Percentiles rank a stretch among this genome's conserved stretches.
These are phyloP conservation scores for Lasioglossum villosulum DNA, from an alignment of 2,888 invertebrate species.

Conservation along the genomic window DNA sequence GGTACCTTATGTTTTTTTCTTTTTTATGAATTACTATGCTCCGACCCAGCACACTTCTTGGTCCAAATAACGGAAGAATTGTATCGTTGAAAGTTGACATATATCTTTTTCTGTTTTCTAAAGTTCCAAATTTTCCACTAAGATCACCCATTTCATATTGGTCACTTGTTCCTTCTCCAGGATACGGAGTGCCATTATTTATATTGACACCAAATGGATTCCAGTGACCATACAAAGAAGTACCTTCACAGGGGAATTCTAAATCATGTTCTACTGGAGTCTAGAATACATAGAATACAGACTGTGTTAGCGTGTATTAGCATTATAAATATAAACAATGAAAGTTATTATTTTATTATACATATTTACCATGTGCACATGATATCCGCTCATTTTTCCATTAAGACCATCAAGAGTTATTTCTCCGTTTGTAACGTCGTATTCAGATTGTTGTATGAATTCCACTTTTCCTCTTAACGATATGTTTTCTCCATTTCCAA, in stretches of 20 bases:
- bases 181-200: slow-evolving; percentile 86
- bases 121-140: slow-evolving; percentile 93
- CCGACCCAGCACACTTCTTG: slow-evolving; percentile 92
- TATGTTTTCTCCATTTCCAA: slow-evolving; percentile 90
- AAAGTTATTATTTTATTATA: slow-evolving; percentile 11
- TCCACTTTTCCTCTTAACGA: slow-evolving; percentile 91
- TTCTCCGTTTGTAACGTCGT: slow-evolving; percentile 92
- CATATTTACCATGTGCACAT: slow-evolving; percentile 90
- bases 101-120: slow-evolving; percentile 88
- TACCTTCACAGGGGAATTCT: slow-evolving; percentile 94
- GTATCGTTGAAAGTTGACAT: slow-evolving; percentile 91
- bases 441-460: slow-evolving; percentile 94
- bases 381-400: slow-evolving; percentile 89
- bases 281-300: slow-evolving; percentile 84
- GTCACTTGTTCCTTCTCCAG: slow-evolving; percentile 91
- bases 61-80: slow-evolving; percentile 92
- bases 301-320: neutral
- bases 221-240: slow-evolving; percentile 93
- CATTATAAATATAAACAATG: slow-evolving; percentile 30
- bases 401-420: slow-evolving; percentile 90
- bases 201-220: slow-evolving; percentile 92
- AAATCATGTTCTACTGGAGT: slow-evolving; percentile 92
- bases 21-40: slow-evolving; percentile 93
- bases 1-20: slow-evolving; percentile 84
- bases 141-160: slow-evolving; percentile 95